Percentiles rank a stretch among this genome's conserved stretches.
Conservation (phyloP, 1,140 invertebrate species). For the Kradibia gibbosae region DNA sequence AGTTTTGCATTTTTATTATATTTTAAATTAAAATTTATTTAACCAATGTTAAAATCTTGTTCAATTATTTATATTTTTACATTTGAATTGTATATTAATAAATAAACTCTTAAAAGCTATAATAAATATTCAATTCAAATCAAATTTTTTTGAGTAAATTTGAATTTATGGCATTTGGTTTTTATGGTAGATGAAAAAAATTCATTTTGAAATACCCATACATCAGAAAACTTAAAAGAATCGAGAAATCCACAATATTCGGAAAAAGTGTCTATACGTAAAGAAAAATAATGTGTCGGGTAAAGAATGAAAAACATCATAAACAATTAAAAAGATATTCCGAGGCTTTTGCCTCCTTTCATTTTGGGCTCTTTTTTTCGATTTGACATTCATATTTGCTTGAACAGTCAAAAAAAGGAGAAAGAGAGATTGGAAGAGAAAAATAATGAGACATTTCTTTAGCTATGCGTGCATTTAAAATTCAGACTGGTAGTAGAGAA, state of each 20-base stretch:
- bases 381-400: conserved; percentile 12
- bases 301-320: conserved; percentile 27
- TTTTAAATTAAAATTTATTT: too few species aligned
- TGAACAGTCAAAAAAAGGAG: not conserved
- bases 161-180: not conserved
- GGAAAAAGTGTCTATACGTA: conserved; percentile 37
- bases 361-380: not conserved
- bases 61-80: too few species aligned
- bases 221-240: conserved; percentile 10
- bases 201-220: conserved; percentile 18
- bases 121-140: too few species aligned
- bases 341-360: conserved; percentile 22
- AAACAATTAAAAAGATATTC: not conserved
- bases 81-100: too few species aligned
- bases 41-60: too few species aligned
- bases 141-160: not conserved
- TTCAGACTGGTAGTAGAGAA: not conserved
- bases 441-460: conserved; percentile 30
- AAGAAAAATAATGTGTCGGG: conserved; percentile 12
- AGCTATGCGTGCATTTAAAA: not conserved
- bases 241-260: conserved; percentile 35
- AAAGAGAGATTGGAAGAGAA: not conserved
- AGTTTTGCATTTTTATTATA: too few species aligned
- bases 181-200: conserved; percentile 26
- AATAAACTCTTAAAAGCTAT: too few species aligned